Evolutionary conservation across 2,888 invertebrate genomes (phyloP).

Genomic region (Lepidochrysops patricia): DNA sequence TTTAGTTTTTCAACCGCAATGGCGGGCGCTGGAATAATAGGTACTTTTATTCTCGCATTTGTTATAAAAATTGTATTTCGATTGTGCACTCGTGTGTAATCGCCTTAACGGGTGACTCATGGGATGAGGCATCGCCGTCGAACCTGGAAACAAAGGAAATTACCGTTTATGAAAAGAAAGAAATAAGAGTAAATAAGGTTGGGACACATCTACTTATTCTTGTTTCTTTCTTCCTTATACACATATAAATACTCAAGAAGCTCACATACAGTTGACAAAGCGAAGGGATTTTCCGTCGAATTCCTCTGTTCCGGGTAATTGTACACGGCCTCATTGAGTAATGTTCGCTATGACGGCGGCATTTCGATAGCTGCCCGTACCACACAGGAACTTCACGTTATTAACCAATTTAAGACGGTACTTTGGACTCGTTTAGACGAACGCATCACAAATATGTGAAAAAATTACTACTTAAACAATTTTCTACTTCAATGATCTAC

Average conservation of each 20-base stretch:
- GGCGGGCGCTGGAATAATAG: no score
- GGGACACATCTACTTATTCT: no score
- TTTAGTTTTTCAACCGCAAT: no score
- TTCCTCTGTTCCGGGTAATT: slow-evolving; percentile 51
- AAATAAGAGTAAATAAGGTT: neutral
- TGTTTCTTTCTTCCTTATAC: no score
- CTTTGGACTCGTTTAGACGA: slow-evolving; percentile 41
- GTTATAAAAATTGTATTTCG: no score
- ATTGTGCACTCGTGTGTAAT: no score
- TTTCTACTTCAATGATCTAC: neutral
- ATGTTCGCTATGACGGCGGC: slow-evolving; percentile 44
- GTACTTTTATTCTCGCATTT: no score
- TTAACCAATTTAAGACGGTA: slow-evolving; percentile 62
- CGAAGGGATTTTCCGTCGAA: slow-evolving; percentile 41
- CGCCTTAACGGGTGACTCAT: neutral
- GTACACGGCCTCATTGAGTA: slow-evolving; percentile 52
- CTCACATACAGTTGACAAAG: neutral
- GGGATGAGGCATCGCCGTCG: neutral
- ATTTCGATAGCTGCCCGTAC: slow-evolving; percentile 50
- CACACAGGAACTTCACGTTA: slow-evolving; percentile 54
- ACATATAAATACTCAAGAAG: neutral
- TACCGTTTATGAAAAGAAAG: neutral
- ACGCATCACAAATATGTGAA: slow-evolving; percentile 28
- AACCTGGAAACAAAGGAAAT: neutral
- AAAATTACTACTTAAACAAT: slow-evolving; percentile 16